Evolutionary conservation across 2,888 invertebrate species (phyloP).

Genomic region (Pycnomerus fuliginosus): DNA sequence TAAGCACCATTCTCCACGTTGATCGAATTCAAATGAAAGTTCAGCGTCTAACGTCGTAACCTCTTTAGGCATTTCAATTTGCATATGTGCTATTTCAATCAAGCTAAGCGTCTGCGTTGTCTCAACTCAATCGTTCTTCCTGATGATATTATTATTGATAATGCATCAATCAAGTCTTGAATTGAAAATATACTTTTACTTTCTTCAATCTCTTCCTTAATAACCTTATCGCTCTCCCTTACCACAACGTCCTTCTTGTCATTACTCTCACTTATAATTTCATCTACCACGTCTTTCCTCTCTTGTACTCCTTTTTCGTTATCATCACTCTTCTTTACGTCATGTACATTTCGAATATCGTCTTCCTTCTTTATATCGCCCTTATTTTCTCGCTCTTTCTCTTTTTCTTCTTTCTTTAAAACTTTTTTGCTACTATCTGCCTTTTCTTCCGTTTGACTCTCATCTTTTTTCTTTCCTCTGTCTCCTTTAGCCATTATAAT

Average conservation of each 20-base stretch:
- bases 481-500: too few species aligned
- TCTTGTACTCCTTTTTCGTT: neutral
- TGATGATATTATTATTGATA: neutral
- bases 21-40: neutral
- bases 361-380: too few species aligned
- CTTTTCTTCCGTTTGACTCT: too few species aligned
- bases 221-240: neutral
- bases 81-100: neutral
- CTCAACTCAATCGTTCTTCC: neutral
- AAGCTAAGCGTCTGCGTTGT: neutral
- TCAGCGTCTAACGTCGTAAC: neutral
- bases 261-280: neutral
- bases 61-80: neutral
- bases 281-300: neutral
- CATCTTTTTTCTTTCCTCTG: too few species aligned
- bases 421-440: too few species aligned
- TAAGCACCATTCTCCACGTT: neutral
- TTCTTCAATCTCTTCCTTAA: neutral
- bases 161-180: slow-evolving; percentile 1
- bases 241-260: neutral
- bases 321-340: too few species aligned
- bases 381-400: too few species aligned
- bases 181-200: neutral
- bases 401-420: too few species aligned
- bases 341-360: too few species aligned